A percentile compares a stretch with the other conserved stretches of the same genome.
Evolutionary conservation across 2,797 vertebrate genomes (phyloP).

Genomic region (Eurystomus glaucurus): DNA sequence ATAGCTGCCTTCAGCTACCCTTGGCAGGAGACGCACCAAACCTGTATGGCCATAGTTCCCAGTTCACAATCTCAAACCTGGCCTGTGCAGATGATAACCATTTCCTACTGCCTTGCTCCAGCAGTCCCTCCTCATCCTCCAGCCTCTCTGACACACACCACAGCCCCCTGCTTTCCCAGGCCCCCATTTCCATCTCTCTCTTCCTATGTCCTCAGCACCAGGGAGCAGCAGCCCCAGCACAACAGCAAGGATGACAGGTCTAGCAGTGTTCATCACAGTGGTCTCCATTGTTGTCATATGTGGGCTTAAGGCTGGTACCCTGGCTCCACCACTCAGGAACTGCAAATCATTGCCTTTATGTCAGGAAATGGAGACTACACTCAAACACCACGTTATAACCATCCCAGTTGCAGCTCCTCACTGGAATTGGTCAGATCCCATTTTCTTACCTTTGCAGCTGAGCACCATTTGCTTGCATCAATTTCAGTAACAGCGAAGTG

Average conservation of each 20-base stretch:
- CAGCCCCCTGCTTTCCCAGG: neutral
- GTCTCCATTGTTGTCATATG: neutral
- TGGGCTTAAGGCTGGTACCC: neutral
- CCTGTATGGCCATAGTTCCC: neutral
- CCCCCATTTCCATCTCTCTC: neutral
- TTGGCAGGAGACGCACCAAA: neutral
- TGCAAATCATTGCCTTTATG: neutral
- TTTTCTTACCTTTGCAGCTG: neutral
- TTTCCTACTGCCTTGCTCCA: neutral
- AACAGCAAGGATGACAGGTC: neutral
- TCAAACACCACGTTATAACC: neutral
- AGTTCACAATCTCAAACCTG: neutral
- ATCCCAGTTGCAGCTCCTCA: neutral
- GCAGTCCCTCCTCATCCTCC: neutral
- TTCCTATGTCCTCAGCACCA: accelerated
- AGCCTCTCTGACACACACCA: neutral
- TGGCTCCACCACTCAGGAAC: neutral
- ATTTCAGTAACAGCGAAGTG: neutral
- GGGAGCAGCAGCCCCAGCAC: neutral
- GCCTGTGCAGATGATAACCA: neutral
- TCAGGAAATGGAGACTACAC: accelerated
- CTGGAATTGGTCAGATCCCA: neutral
- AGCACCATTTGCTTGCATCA: neutral
- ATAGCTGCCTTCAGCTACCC: neutral
- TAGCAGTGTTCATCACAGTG: accelerated